These are phyloP conservation scores for Chironomus tentans DNA, from an alignment of 2,888 invertebrate species.

Conservation along the genomic window DNA sequence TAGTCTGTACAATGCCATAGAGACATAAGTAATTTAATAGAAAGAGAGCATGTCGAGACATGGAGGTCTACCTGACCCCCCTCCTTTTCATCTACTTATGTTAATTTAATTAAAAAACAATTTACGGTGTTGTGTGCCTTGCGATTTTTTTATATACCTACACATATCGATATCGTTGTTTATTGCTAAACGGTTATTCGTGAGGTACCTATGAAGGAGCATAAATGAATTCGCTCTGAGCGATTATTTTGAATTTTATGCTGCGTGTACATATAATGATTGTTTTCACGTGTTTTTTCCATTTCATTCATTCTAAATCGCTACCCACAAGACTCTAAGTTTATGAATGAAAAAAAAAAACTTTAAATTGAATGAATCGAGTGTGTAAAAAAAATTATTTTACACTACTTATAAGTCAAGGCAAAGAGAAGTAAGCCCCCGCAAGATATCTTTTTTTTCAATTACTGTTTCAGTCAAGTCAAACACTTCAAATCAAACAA, in stretches of 20 bases:
- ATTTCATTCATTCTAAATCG: too few species aligned
- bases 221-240: neutral
- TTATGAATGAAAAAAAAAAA: too few species aligned
- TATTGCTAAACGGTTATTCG: neutral
- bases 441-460: neutral
- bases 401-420: neutral
- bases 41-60: neutral
- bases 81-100: neutral
- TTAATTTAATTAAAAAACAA: conserved; percentile 21
- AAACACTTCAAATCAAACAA: too few species aligned
- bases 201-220: neutral
- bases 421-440: neutral
- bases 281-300: too few species aligned
- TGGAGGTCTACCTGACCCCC: neutral
- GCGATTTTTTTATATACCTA: neutral
- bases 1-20: neutral
- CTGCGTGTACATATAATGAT: neutral
- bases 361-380: neutral
- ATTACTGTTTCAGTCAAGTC: too few species aligned
- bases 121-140: conserved; percentile 16
- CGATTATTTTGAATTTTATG: neutral
- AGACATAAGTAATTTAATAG: neutral
- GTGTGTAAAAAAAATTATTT: neutral
- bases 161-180: neutral
- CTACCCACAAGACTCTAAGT: too few species aligned